Evolutionary conservation across 2,888 invertebrate genomes (phyloP), one percentile per base, ranked within the genome.

Genomic region (Dendrolimus pini): DNA sequence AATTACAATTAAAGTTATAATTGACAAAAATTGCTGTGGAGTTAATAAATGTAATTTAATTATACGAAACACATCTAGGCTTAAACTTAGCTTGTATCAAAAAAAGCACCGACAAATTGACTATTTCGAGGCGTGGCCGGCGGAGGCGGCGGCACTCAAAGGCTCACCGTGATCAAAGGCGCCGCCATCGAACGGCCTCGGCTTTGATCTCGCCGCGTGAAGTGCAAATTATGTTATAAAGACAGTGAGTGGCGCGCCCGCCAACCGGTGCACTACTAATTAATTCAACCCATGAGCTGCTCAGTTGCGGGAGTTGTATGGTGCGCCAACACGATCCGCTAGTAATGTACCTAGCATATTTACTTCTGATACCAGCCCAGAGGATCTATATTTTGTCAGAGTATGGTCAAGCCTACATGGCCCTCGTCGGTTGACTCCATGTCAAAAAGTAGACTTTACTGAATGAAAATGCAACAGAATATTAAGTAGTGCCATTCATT

Each of bases 221-320:
- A 90, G 90, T 91, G 91, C 91, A 91, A 91, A 91, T 91, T 91
- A 91, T 90, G 89, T 89, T 90, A 89, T 90, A 89, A 89, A 89
- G 89, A 88, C 88, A 85, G 85, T 82, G 85, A 85, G 84, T 83
- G 84, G 83, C 81, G 78, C 80, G 82, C 77, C 77, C 78, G 83
- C 80, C 82, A 75, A 79, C 75, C 80, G 75, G 73, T 80, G 82
- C 80, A 75, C 80, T 81, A 81, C 76, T 89, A 87, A 89, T 89
- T 89, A 89, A 88, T 89, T 89, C 85, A 84, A 83, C 77, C 77
- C 77, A 72, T 77, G 71, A 71, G 59, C 54, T 47, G 47, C 47
- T 47, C 12, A 9, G 47, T 47, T 47, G 12, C 12, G 47, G 9
- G 47, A 9, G 47, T 47, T 47, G 12, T 47, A 6, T 12, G 47